phyloP scores from a whole-genome alignment of 2,888 invertebrate genomes.

The Pantelozetes paolii region DNA sequence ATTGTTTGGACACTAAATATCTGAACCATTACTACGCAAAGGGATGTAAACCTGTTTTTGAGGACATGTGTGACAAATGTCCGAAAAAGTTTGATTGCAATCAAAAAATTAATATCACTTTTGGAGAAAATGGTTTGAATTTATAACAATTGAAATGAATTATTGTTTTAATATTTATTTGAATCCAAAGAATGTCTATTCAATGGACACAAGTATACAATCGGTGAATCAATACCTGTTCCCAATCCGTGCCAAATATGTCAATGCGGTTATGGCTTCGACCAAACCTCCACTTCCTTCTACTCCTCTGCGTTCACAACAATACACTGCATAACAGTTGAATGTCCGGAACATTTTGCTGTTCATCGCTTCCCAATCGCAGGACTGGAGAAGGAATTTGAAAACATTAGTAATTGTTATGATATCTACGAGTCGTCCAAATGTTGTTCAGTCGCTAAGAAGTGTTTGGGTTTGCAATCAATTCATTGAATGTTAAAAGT shows the following conservation, averaged over 20 bases:
- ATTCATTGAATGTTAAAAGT: background rate
- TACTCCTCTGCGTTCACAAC: background rate
- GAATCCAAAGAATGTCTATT: conserved; percentile 22
- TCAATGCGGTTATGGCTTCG: conserved; percentile 33
- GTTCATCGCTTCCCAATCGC: conserved; percentile 7
- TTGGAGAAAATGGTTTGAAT: conserved; percentile 2
- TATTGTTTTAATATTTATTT: background rate
- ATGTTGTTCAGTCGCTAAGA: background rate
- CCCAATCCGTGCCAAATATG: conserved; percentile 33
- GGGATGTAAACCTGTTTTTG: conserved; percentile 33
- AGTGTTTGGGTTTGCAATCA: background rate
- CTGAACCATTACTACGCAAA: conserved; percentile 29
- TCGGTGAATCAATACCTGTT: conserved; percentile 29
- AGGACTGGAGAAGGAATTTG: background rate
- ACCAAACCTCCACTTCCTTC: too few relatives aligned
- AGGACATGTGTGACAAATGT: conserved; percentile 27
- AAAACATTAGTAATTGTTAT: background rate
- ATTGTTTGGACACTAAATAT: conserved; percentile 30
- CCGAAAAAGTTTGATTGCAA: conserved; percentile 35
- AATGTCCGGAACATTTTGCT: conserved; percentile 39
- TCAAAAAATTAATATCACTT: background rate
- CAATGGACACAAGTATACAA: conserved; percentile 15
- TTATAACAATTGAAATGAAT: background rate
- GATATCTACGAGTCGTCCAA: background rate
- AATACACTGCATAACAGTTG: conserved; percentile 24